Evolutionary conservation across 2,888 invertebrate genomes (phyloP).

Genomic region (Heliconius erato): DNA sequence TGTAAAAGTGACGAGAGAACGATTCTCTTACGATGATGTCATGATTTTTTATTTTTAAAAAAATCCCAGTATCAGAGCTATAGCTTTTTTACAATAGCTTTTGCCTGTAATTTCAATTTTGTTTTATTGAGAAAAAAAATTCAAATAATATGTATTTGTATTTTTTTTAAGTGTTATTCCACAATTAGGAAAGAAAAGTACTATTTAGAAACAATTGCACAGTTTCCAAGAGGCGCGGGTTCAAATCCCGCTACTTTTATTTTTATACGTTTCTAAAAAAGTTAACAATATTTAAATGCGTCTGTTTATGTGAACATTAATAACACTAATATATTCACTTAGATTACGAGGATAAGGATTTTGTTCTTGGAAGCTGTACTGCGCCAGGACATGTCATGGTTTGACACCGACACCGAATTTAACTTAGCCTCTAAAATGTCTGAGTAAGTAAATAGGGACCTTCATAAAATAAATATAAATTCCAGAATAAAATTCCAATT

Average conservation of each 20-base stretch:
- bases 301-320: not conserved
- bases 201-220: too few relatives aligned
- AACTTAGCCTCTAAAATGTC: slow-evolving; percentile 90
- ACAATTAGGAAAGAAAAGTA: too few relatives aligned
- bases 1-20: not conserved
- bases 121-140: not conserved
- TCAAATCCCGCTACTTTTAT: too few relatives aligned
- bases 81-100: not conserved
- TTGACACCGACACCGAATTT: slow-evolving; percentile 88
- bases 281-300: not conserved
- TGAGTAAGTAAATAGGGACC: slow-evolving; percentile 85
- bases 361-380: slow-evolving; percentile 88
- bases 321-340: slow-evolving; percentile 43
- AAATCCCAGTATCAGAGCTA: not conserved
- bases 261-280: too few relatives aligned
- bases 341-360: slow-evolving; percentile 87
- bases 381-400: slow-evolving; percentile 91
- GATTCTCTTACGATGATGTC: not conserved
- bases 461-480: too few relatives aligned
- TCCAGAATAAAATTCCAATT: too few relatives aligned
- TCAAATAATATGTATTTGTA: not conserved
- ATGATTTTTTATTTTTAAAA: too few relatives aligned
- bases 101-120: not conserved
- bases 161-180: too few relatives aligned
- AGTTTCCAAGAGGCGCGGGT: too few relatives aligned